phyloP scores from a whole-genome alignment of 2,113 vertebrate species.

The Acanthochromis polyacanthus region DNA sequence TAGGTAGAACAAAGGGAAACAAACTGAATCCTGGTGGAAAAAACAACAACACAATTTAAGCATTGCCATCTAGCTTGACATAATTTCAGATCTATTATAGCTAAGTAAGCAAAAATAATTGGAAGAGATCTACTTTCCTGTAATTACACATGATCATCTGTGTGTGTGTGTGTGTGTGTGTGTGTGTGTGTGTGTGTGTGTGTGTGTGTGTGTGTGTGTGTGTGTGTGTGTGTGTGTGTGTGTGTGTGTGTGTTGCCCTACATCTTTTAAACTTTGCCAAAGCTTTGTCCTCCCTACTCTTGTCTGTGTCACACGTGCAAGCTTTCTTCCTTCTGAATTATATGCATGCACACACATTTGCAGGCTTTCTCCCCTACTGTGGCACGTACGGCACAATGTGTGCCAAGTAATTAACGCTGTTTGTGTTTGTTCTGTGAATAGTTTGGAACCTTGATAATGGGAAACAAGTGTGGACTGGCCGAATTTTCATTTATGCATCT shows the following conservation, averaged over 20 bases:
- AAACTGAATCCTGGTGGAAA: no score
- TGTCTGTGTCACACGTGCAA: constrained; percentile 27
- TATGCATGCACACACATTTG: constrained; percentile 45
- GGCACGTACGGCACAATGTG: constrained; percentile 47
- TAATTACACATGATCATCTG: constrained; percentile 1
- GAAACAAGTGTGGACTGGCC: constrained; percentile 74
- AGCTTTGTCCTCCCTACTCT: constrained; percentile 26
- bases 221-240: no score
- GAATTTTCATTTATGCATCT: constrained; percentile 49
- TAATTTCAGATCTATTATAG: no score
- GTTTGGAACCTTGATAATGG: constrained; percentile 74
- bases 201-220: no score
- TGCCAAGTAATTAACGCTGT: constrained; percentile 79
- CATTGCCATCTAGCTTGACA: no score
- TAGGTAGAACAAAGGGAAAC: no score
- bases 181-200: no score
- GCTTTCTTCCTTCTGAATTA: constrained; percentile 41
- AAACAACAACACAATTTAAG: no score
- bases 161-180: background rate
- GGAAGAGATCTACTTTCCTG: background rate
- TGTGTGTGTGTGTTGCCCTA: constrained; percentile 33
- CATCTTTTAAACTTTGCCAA: constrained; percentile 67
- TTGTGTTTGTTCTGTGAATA: constrained; percentile 73
- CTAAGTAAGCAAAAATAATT: background rate
- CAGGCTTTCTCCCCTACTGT: constrained; percentile 40